Conservation (phyloP, 2,113 vertebrate genomes). For the Puntigrus tetrazona region DNA sequence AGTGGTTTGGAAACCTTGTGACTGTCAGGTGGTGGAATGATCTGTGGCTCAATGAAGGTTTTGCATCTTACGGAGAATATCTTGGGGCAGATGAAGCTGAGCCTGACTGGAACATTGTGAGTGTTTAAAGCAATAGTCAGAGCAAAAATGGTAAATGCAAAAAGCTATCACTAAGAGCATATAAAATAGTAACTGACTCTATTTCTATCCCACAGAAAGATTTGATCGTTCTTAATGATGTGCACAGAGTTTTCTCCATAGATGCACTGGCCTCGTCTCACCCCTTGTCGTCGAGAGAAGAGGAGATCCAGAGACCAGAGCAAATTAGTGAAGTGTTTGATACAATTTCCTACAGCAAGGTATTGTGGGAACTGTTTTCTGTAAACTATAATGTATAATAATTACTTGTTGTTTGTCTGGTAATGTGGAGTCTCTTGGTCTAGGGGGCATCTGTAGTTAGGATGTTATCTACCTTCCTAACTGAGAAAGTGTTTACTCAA, state of each 20-base stretch:
- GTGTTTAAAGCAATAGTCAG: conserved; percentile 43
- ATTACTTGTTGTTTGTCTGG: neutral
- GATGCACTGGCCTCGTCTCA: conserved; percentile 88
- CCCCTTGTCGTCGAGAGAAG: conserved; percentile 81
- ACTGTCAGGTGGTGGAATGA: conserved; percentile 94
- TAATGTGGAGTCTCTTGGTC: conserved; percentile 1
- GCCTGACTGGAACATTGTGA: conserved; percentile 80
- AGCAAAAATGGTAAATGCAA: neutral
- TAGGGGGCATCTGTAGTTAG: conserved; percentile 90
- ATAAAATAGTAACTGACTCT: neutral
- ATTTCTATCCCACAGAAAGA: conserved; percentile 77
- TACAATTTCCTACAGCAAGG: conserved; percentile 93
- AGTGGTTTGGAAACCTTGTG: conserved; percentile 98
- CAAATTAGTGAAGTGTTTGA: conserved; percentile 93
- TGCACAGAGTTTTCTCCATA: conserved; percentile 83
- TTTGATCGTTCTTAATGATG: conserved; percentile 82
- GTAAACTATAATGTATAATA: neutral
- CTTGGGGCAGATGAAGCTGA: conserved; percentile 81
- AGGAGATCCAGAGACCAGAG: conserved; percentile 82
- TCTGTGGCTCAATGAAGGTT: conserved; percentile 95
- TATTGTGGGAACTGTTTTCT: conserved; percentile 50
- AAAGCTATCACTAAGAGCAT: neutral
- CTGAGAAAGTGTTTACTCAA: conserved; percentile 76
- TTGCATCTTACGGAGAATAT: conserved; percentile 92
- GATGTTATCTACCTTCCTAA: conserved; percentile 91